Base-by-base conservation (phyloP, 2,797 vertebrate genomes). In the Scyliorhinus canicula region DNA sequence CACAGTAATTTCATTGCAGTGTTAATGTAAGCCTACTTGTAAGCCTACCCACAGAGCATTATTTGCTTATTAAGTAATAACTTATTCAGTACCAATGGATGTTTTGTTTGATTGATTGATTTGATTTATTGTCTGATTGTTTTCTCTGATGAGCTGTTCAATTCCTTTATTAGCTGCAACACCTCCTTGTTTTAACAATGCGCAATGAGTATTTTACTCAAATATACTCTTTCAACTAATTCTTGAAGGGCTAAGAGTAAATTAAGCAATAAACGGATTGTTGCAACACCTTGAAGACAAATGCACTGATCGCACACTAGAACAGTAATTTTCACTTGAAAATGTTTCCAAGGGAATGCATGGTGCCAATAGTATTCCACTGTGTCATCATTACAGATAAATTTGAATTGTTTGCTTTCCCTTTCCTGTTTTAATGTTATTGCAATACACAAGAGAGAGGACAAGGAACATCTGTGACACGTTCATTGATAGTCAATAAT, bases 391-490 rank as follows among this genome's bases (percentile, higher is more conserved):
- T 91, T 65, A 91, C 60, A 12, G 88, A 65, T 91, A 44, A 91
- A 91, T 91, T 91, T 8, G 0, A 65, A 91, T 63, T 24, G 88
- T 44, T 91, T 65, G 44, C 88, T 65, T 65, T 63, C 86, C 8
- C 88, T 91, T 65, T 91, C 60, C 28, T 91, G 60, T 65, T 91
- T 65, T 91, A 65, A 91, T 12, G 60, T 11, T 21, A 65, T 65
- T 40, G 44, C 60, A 91, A 91, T 91, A 12, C 88, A 91, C 88
- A 19, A 40, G 60, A 44, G 60, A 44, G 88, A 65, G 88, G 35
- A 44, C n/a, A 65, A 91, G n/a, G 19, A 91, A 91, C 88, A 91
- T 65, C 88, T 91, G 88, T 91, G 88, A 44, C 88, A 88, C n/a
- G 28, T 91, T 91, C 88, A 63, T 7, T 26, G n/a, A 91, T 91